Percentiles rank a stretch among this genome's conserved stretches.
Evolutionary conservation across 2,113 vertebrate species (phyloP).

Genomic region (Aptenodytes forsteri): DNA sequence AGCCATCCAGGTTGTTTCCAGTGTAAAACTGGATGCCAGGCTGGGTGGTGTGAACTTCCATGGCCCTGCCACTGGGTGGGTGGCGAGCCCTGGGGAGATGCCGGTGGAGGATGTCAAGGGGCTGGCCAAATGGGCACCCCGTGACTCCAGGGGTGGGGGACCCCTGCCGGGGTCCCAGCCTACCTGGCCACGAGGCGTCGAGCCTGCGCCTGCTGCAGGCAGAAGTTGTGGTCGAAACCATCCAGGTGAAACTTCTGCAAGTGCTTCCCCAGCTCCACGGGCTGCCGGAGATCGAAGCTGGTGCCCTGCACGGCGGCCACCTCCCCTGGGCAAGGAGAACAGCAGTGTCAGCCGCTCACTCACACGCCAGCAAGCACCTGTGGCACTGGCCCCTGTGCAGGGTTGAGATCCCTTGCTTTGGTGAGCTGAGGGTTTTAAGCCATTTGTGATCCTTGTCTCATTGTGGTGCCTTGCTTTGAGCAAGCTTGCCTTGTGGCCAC

Average conservation of each 20-base stretch:
- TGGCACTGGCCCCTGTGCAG: rapidly evolving
- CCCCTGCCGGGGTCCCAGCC: background rate
- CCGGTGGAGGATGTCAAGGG: background rate
- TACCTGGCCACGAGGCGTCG: constrained; percentile 83
- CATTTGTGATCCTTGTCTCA: rapidly evolving
- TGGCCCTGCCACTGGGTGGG: constrained; percentile 78
- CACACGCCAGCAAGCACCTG: background rate
- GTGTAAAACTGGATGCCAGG: constrained; percentile 96
- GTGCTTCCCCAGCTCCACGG: constrained; percentile 80
- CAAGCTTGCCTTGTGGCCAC: background rate
- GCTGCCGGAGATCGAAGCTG: constrained; percentile 84
- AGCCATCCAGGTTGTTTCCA: constrained; percentile 90
- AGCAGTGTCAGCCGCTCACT: background rate
- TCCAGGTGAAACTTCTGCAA: constrained; percentile 76
- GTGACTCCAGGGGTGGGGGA: background rate
- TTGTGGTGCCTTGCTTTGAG: background rate
- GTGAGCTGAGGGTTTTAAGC: background rate
- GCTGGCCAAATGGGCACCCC: rapidly evolving
- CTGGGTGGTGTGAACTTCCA: constrained; percentile 89
- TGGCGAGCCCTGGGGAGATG: constrained; percentile 80
- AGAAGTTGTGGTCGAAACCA: constrained; percentile 97
- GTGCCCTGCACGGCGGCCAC: constrained; percentile 82
- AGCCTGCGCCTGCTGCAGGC: constrained; percentile 71
- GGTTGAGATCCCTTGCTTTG: background rate
- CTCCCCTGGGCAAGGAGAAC: constrained; percentile 77